Percentiles rank a stretch among this genome's conserved stretches.
Conservation (phyloP, 2,797 vertebrate species). For the Argya squamiceps region DNA sequence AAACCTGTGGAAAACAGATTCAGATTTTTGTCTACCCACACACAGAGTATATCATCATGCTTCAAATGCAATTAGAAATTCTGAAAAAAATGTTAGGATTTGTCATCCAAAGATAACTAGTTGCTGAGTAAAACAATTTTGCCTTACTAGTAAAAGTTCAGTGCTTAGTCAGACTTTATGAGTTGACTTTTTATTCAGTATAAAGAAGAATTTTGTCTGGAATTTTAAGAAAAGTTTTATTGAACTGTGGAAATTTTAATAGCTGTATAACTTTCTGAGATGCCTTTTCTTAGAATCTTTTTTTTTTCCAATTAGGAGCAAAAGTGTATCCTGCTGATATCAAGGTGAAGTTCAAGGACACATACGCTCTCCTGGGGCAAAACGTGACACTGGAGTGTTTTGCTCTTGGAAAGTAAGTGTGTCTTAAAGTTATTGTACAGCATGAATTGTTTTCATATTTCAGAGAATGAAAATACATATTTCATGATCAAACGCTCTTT, state of each 20-base stretch:
- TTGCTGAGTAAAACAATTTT: background rate
- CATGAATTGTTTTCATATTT: background rate
- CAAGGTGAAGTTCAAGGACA: constrained; percentile 89
- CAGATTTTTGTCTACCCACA: background rate
- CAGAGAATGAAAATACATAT: background rate
- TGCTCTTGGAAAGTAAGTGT: constrained; percentile 95
- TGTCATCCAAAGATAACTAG: background rate
- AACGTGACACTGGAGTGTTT: constrained; percentile 96
- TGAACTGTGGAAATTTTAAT: background rate
- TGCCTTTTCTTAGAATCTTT: background rate
- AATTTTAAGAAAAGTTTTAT: background rate
- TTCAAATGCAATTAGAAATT: background rate
- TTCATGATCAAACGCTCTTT: constrained; percentile 3
- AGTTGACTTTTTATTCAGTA: background rate
- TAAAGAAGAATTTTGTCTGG: background rate
- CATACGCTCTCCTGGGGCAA: constrained; percentile 86
- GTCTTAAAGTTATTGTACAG: background rate
- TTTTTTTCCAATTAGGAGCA: constrained; percentile 77
- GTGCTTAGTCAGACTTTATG: background rate
- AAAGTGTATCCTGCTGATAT: constrained; percentile 95
- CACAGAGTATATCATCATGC: background rate
- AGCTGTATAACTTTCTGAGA: background rate
- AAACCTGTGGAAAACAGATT: background rate
- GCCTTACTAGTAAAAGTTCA: background rate
- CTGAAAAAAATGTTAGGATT: background rate